These are phyloP conservation scores for Reinhardtius hippoglossoides DNA, from an alignment of 2,113 vertebrate species.

Conservation along the genomic window DNA sequence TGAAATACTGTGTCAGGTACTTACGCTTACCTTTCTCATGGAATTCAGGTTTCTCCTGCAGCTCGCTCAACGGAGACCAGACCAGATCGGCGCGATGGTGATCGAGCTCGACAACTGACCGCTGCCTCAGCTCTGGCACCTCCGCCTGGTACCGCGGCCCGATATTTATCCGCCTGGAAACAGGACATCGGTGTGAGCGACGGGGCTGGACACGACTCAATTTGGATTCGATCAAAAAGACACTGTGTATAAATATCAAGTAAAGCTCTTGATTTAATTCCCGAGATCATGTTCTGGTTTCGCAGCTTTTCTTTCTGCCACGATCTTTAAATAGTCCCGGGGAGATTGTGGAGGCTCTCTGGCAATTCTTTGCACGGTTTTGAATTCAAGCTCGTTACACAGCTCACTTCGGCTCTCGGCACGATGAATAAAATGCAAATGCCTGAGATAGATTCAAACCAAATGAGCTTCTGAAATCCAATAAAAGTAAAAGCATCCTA, in stretches of 20 bases:
- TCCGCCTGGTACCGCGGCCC: slow-evolving; percentile 95
- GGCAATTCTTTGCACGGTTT: slow-evolving; percentile 7
- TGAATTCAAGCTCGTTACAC: background rate
- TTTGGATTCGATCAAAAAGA: background rate
- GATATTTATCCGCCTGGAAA: slow-evolving; percentile 93
- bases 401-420: slow-evolving; percentile 14
- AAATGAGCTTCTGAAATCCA: slow-evolving; percentile 5
- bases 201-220: background rate
- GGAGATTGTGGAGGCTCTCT: slow-evolving; percentile 11
- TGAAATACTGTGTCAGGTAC: background rate
- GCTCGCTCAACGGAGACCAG: slow-evolving; percentile 86
- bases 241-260: background rate
- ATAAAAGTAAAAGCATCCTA: background rate
- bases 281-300: slow-evolving; percentile 3
- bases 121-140: slow-evolving; percentile 89
- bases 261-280: slow-evolving; percentile 6
- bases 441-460: background rate
- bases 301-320: slow-evolving; percentile 3
- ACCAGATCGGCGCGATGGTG: slow-evolving; percentile 90
- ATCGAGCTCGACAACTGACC: slow-evolving; percentile 85
- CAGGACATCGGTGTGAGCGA: slow-evolving; percentile 4
- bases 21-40: slow-evolving; percentile 85
- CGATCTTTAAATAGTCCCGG: slow-evolving; percentile 45
- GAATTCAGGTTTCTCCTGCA: slow-evolving; percentile 83
- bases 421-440: slow-evolving; percentile 25